A percentile compares a stretch with the other conserved stretches of the same genome.
Conservation (phyloP, 2,888 invertebrate genomes). For the Aspidiotus rigidus region DNA sequence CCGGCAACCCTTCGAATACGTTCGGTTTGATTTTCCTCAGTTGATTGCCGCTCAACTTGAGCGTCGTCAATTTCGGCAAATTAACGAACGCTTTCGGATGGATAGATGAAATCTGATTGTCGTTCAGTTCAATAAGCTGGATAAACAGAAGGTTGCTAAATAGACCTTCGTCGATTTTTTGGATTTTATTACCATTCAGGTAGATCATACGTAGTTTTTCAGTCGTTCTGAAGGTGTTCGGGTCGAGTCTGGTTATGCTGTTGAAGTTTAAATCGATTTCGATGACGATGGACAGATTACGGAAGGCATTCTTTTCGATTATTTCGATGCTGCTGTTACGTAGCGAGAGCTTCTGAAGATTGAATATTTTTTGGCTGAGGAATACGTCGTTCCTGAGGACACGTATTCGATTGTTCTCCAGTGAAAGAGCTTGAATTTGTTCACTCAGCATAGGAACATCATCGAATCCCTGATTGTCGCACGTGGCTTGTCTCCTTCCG, state of each 20-base stretch:
- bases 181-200: conserved; percentile 65
- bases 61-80: conserved; percentile 56
- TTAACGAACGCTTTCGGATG: conserved; percentile 62
- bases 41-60: conserved; percentile 65
- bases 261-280: conserved; percentile 75
- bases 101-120: conserved; percentile 62
- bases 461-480: conserved; percentile 56
- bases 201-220: conserved; percentile 60
- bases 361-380: conserved; percentile 57
- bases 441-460: conserved; percentile 64
- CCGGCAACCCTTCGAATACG: conserved; percentile 55
- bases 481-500: conserved; percentile 75
- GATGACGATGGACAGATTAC: conserved; percentile 48
- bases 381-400: conserved; percentile 61
- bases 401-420: conserved; percentile 60
- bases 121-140: conserved; percentile 65
- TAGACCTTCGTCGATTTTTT: conserved; percentile 61
- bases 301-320: conserved; percentile 66
- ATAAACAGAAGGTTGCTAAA: conserved; percentile 65
- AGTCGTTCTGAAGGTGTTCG: conserved; percentile 60
- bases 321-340: conserved; percentile 62
- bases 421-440: conserved; percentile 55
- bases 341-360: conserved; percentile 70
- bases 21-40: conserved; percentile 45
- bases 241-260: conserved; percentile 42